Evolutionary conservation across 2,797 vertebrate genomes (phyloP), one percentile per base, ranked within the genome.

Genomic region (Alca torda): DNA sequence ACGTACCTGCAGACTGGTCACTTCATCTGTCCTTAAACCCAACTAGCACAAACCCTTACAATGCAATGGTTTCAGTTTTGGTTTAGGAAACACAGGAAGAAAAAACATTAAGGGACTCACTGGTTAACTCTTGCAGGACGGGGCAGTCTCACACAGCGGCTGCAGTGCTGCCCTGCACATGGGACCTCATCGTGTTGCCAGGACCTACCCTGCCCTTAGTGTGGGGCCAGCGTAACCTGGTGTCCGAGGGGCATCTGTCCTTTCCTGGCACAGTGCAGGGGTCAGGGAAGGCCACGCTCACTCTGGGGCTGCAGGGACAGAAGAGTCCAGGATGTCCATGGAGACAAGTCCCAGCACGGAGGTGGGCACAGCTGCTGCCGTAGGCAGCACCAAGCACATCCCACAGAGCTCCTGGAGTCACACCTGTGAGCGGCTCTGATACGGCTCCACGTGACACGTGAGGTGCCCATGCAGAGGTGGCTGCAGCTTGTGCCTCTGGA

Each of bases 81-180:
- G 31, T 78, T 89, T 76, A 51, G 84, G 37, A 89, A 84, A 35
- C 3, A 13, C 1, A 4, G 23, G 31, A 64, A 77, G 37, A 25
- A 86, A 78, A 60, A 57, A 6, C 30, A 28, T 43, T 6, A 67
- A 70, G 37, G 16, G 43, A 46, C 13, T 6, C 35, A 19, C 6
- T 1, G 0, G 2, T 69, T 65, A 54, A 31, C 18, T 67, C 0
- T 0, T 65, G 13, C 19, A 45, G 59, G 70, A 39, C 30, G 1
- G 4, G 15, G 28, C 13, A 23, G 54, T 56, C 41, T 50, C 53
- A 51, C 28, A 25, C 17, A 50, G 43, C 0, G 4, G 51, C 50
- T 75, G 65, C 41, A 25, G 57, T 31, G 35, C 30, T 77, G 18
- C 59, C 26, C 35, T 74, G 35, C 43, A 17, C 7, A 3, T 26